phyloP scores from a whole-genome alignment of 2,113 vertebrate species.

The Scortum barcoo region DNA sequence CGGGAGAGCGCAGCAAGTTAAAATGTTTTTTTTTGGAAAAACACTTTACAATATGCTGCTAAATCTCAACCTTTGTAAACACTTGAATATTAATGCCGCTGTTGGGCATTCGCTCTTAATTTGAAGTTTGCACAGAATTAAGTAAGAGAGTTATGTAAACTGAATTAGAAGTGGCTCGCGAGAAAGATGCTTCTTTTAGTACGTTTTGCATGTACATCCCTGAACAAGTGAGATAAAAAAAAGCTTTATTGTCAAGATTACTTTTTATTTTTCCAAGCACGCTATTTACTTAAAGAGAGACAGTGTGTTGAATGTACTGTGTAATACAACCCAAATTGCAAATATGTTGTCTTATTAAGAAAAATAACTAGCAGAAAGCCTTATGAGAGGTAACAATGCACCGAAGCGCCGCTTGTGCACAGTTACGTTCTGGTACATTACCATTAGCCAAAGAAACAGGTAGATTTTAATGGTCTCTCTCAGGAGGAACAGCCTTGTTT shows the following conservation, averaged over 20 bases:
- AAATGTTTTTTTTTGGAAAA: constrained; percentile 45
- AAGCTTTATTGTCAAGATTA: neutral
- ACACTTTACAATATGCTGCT: constrained; percentile 24
- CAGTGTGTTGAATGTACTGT: neutral
- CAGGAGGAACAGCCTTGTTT: neutral
- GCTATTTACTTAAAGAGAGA: neutral
- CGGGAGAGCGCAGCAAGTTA: constrained; percentile 37
- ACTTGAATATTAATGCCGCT: constrained; percentile 26
- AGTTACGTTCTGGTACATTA: neutral
- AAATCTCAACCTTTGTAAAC: constrained; percentile 43
- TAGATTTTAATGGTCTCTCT: constrained; percentile 6
- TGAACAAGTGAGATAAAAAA: neutral
- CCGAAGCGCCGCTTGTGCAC: neutral
- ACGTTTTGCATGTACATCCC: neutral
- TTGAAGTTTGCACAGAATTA: neutral
- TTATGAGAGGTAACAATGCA: neutral
- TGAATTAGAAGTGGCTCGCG: neutral
- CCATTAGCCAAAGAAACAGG: neutral
- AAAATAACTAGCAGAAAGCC: neutral
- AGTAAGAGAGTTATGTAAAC: neutral
- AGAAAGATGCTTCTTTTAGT: neutral
- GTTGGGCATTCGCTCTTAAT: constrained; percentile 9
- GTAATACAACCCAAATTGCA: neutral
- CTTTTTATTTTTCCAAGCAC: neutral
- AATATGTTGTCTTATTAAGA: neutral